These are phyloP conservation scores for Calliopsis andreniformis DNA, from an alignment of 1,140 invertebrate species.

Conservation along the genomic window DNA sequence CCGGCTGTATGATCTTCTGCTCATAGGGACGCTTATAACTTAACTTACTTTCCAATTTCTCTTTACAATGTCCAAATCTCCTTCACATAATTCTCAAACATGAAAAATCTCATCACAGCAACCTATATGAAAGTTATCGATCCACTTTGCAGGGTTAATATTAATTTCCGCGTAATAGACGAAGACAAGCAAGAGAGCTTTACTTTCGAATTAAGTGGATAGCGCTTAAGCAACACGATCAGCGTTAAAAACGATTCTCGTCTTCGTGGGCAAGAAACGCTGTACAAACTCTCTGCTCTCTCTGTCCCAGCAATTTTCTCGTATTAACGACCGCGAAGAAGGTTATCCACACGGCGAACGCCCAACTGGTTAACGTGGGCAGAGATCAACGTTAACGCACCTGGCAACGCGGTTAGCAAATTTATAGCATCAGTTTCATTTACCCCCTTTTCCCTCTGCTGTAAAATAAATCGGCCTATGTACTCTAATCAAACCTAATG, in stretches of 20 bases:
- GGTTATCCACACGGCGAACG: slow-evolving; percentile 22
- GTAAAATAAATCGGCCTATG: slow-evolving; percentile 1
- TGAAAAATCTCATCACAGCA: neutral
- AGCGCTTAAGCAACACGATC: neutral
- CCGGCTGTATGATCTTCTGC: too few relatives aligned
- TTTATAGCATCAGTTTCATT: slow-evolving; percentile 14
- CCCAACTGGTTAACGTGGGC: slow-evolving; percentile 15
- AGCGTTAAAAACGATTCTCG: neutral
- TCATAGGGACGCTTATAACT: too few relatives aligned
- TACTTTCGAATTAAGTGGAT: neutral
- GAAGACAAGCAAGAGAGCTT: neutral
- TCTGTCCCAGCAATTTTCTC: slow-evolving; percentile 15
- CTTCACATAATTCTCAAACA: too few relatives aligned
- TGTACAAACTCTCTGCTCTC: neutral
- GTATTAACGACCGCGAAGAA: slow-evolving; percentile 29
- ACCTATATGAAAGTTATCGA: neutral
- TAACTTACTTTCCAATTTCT: too few relatives aligned
- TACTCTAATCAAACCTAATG: neutral
- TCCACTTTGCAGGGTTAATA: neutral
- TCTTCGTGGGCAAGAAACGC: neutral
- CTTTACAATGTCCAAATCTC: too few relatives aligned
- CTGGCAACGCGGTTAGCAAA: slow-evolving; percentile 20
- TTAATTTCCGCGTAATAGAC: slow-evolving; percentile 5
- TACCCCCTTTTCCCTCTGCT: neutral
- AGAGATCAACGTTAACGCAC: slow-evolving; percentile 16